Conservation (phyloP, 1,140 invertebrate genomes). For the Planococcus citri region DNA sequence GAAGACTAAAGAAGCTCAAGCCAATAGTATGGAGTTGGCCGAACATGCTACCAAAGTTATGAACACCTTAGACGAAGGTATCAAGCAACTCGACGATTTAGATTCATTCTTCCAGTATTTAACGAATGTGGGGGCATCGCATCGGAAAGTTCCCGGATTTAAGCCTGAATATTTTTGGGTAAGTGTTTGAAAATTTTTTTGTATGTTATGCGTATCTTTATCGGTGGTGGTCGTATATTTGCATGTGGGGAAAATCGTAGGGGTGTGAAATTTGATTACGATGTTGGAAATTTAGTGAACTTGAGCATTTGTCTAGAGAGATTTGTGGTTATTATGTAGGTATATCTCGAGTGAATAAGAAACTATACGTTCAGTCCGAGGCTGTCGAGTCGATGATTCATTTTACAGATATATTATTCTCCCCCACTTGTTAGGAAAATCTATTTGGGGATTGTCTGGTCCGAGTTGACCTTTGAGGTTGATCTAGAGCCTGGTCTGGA, state of each 20-base stretch:
- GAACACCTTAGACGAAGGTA: slow-evolving; percentile 73
- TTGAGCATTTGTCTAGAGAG: no score
- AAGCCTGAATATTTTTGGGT: slow-evolving; percentile 80
- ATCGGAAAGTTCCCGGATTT: slow-evolving; percentile 70
- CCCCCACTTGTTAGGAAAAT: no score
- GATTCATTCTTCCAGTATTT: slow-evolving; percentile 72
- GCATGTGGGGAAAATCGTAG: neutral
- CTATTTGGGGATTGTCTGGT: no score
- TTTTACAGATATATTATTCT: no score
- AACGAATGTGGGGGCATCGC: slow-evolving; percentile 65
- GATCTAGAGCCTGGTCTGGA: no score
- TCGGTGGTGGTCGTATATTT: neutral
- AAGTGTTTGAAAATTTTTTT: slow-evolving; percentile 34
- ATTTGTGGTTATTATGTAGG: no score
- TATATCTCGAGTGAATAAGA: no score
- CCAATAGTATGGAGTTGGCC: slow-evolving; percentile 62
- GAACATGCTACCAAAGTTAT: slow-evolving; percentile 81
- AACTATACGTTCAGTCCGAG: no score
- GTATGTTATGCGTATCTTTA: slow-evolving; percentile 21
- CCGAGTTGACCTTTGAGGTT: no score
- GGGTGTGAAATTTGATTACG: neutral
- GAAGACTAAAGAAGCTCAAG: slow-evolving; percentile 65
- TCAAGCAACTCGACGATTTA: slow-evolving; percentile 69
- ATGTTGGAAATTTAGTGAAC: neutral
- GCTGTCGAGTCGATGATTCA: no score